Evolutionary conservation across 2,888 invertebrate species (phyloP).

Genomic region (Drosophila robusta): DNA sequence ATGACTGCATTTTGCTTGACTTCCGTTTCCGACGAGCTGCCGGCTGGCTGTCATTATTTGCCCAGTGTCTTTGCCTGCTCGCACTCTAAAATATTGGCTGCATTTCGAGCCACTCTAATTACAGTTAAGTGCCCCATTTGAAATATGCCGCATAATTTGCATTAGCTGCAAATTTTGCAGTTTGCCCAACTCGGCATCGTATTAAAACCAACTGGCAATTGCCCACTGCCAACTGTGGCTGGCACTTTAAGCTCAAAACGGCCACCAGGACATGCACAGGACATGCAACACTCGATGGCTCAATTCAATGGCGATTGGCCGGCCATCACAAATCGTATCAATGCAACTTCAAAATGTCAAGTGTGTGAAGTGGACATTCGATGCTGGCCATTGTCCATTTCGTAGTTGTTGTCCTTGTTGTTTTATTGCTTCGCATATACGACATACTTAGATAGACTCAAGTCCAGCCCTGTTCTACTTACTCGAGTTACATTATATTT

Average conservation of each 20-base stretch:
- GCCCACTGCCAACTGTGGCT: conserved; percentile 3
- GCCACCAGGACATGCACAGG: conserved; percentile 23
- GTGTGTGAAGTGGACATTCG: conserved; percentile 34
- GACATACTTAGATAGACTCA: conserved; percentile 11
- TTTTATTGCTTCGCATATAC: conserved; percentile 11
- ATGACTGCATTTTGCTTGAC: conserved; percentile 74
- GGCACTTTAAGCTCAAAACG: background rate
- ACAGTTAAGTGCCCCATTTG: conserved; percentile 55
- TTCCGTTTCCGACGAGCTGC: conserved; percentile 70
- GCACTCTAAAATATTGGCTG: conserved; percentile 56
- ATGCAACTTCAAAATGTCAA: conserved; percentile 42
- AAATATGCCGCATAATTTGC: conserved; percentile 60
- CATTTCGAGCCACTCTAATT: conserved; percentile 64
- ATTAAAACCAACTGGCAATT: conserved; percentile 18
- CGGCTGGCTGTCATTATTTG: conserved; percentile 48
- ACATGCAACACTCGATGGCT: conserved; percentile 40
- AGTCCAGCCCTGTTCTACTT: background rate
- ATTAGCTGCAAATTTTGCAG: conserved; percentile 53
- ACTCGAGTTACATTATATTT: background rate
- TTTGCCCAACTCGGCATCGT: conserved; percentile 27
- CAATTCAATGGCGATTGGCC: conserved; percentile 25
- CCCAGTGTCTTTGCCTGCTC: conserved; percentile 26
- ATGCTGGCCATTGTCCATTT: conserved; percentile 26
- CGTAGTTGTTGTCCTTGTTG: conserved; percentile 1
- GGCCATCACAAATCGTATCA: conserved; percentile 35